Percentiles rank a stretch among this genome's conserved stretches.
Conservation (phyloP, 2,888 invertebrate species). For the Gisinianus flammeolus region DNA sequence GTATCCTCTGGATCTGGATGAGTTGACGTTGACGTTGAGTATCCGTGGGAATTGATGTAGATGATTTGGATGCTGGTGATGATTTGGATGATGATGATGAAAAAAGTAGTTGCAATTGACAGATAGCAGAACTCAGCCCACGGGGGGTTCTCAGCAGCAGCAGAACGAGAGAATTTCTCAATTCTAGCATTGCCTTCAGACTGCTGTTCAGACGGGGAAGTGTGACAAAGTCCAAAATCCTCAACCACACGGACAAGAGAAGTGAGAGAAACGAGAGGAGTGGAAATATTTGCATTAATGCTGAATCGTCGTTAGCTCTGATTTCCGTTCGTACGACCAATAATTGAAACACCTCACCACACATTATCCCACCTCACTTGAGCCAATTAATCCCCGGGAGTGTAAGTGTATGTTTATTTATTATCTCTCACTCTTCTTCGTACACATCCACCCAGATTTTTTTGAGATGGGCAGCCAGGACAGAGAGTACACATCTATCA, state of each 20-base stretch:
- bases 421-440: background rate
- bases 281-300: constrained; percentile 25
- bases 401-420: background rate
- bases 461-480: no score
- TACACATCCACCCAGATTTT: no score
- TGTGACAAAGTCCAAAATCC: background rate
- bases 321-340: constrained; percentile 14
- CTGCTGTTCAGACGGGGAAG: no score
- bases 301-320: background rate
- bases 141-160: background rate
- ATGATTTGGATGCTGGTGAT: background rate
- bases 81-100: background rate
- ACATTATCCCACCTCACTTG: constrained; percentile 24
- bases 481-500: no score
- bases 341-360: constrained; percentile 15
- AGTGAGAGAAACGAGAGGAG: constrained; percentile 1
- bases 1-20: background rate
- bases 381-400: background rate
- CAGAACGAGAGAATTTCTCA: constrained; percentile 22
- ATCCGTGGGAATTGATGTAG: background rate
- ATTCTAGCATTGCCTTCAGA: constrained; percentile 26
- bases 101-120: constrained; percentile 3
- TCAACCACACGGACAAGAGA: constrained; percentile 8
- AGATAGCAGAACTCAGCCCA: constrained; percentile 9
- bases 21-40: background rate